phyloP scores from a whole-genome alignment of 1,140 invertebrate genomes.

The Drosophila setifemur region DNA sequence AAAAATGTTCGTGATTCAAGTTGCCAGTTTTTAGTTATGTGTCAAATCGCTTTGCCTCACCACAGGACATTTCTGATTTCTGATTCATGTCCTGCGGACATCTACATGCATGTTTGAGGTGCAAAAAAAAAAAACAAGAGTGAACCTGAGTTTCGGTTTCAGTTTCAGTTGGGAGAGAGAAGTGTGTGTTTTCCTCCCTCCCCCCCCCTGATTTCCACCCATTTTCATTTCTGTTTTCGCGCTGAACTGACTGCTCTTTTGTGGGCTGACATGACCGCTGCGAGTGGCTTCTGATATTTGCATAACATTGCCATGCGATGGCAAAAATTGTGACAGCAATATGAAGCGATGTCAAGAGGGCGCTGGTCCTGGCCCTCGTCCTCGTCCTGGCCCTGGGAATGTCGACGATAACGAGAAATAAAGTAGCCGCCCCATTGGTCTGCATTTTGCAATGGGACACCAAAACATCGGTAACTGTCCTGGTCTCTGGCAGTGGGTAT shows the following conservation, averaged over 20 bases:
- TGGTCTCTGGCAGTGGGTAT: too few relatives aligned
- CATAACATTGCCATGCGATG: slow-evolving; percentile 43
- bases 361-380: too few relatives aligned
- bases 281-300: slow-evolving; percentile 50
- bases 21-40: too few relatives aligned
- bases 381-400: too few relatives aligned
- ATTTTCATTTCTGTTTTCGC: not conserved
- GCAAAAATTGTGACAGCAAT: slow-evolving; percentile 28
- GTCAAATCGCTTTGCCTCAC: too few relatives aligned
- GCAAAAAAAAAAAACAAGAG: not conserved
- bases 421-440: slow-evolving; percentile 7
- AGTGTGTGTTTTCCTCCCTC: not conserved
- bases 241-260: slow-evolving; percentile 2
- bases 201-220: not conserved
- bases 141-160: not conserved
- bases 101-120: not conserved
- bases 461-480: not conserved
- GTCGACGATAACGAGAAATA: slow-evolving; percentile 28
- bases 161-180: slow-evolving; percentile 1
- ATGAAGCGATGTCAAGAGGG: too few relatives aligned
- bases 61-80: too few relatives aligned
- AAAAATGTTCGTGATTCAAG: too few relatives aligned
- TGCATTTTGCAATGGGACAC: not conserved
- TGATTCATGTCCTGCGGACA: too few relatives aligned
- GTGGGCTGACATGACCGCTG: slow-evolving; percentile 1